phyloP scores from a whole-genome alignment of 2,888 invertebrate genomes.

The Gryllus longicercus region DNA sequence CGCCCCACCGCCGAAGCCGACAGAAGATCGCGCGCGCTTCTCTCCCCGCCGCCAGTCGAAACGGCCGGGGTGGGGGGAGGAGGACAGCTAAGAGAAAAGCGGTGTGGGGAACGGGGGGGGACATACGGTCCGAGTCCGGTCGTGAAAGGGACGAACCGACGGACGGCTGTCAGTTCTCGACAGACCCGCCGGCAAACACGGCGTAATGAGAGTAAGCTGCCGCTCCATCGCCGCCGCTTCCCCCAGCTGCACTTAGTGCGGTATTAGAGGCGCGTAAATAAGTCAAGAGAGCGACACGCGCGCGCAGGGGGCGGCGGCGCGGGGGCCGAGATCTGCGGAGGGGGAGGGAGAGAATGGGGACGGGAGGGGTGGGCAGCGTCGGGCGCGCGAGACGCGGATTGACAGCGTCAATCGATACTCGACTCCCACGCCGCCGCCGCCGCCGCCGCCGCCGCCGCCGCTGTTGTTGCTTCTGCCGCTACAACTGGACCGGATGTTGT shows the following conservation, averaged over 20 bases:
- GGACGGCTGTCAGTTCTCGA: slow-evolving; percentile 17
- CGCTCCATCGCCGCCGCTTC: slow-evolving; percentile 17
- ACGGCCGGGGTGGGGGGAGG: too few relatives aligned
- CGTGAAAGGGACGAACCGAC: background rate
- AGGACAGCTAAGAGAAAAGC: too few relatives aligned
- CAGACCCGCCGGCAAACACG: background rate
- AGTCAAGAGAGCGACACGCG: slow-evolving; percentile 19
- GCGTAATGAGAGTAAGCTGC: slow-evolving; percentile 6
- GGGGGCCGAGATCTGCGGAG: background rate
- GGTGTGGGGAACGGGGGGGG: too few relatives aligned
- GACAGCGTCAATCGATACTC: background rate
- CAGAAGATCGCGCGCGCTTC: too few relatives aligned
- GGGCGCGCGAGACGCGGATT: background rate
- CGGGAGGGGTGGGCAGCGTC: background rate
- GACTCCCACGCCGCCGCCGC: background rate
- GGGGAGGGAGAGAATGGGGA: background rate
- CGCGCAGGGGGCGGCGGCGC: background rate
- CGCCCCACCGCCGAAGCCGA: too few relatives aligned
- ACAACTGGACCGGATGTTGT: too few relatives aligned
- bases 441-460: too few relatives aligned
- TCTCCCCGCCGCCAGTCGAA: too few relatives aligned
- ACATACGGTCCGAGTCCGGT: background rate
- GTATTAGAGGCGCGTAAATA: slow-evolving; percentile 18
- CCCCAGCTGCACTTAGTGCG: slow-evolving; percentile 10
- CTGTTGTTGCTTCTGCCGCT: too few relatives aligned